phyloP scores from a whole-genome alignment of 2,888 invertebrate genomes.

The Pyrrhia umbra region DNA sequence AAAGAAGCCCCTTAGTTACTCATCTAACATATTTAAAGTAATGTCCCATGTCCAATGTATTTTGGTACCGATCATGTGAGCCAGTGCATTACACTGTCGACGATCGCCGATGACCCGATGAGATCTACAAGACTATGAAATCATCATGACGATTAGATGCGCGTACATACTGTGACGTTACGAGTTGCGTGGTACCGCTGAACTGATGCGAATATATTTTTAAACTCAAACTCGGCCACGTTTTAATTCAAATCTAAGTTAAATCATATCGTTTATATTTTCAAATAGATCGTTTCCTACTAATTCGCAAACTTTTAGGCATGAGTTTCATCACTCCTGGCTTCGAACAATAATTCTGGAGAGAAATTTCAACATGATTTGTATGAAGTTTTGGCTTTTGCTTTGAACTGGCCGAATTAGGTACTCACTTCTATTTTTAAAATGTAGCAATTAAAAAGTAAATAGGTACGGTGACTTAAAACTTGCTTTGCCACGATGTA shows the following conservation, averaged over 20 bases:
- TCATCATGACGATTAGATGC: slow-evolving; percentile 41
- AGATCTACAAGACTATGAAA: slow-evolving; percentile 25
- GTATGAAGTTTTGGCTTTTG: no score
- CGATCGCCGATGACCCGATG: background rate
- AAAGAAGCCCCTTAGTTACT: background rate
- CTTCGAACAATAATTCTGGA: no score
- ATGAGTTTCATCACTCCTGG: no score
- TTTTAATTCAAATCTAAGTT: slow-evolving; percentile 14
- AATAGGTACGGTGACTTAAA: no score
- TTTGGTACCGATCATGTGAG: slow-evolving; percentile 17
- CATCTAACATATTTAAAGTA: background rate
- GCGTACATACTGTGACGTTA: slow-evolving; percentile 40
- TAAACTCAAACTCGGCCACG: slow-evolving; percentile 27
- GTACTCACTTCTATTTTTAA: no score
- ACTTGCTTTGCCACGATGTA: no score
- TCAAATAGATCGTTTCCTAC: background rate
- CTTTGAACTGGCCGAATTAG: no score
- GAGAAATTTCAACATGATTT: no score
- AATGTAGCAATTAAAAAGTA: no score
- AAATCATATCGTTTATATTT: background rate
- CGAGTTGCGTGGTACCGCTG: slow-evolving; percentile 21
- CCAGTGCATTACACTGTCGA: slow-evolving; percentile 8
- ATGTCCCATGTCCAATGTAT: slow-evolving; percentile 8
- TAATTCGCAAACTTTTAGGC: background rate
- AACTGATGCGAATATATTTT: slow-evolving; percentile 48